A percentile compares a stretch with the other conserved stretches of the same genome.
These are phyloP conservation scores for Tyto alba DNA, from an alignment of 2,113 vertebrate species.

Conservation along the genomic window DNA sequence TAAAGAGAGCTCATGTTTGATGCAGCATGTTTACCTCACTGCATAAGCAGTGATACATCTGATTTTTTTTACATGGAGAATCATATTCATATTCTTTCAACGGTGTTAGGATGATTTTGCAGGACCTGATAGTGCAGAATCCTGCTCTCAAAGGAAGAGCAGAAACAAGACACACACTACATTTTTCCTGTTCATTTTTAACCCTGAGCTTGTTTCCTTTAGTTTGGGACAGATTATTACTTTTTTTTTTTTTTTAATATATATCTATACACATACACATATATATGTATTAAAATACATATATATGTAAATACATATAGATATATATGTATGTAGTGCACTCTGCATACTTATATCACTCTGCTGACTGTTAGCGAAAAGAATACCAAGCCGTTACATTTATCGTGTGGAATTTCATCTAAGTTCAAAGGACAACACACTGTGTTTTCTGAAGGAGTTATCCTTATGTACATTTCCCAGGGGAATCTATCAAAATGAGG, in stretches of 20 bases:
- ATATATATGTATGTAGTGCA: fast-evolving
- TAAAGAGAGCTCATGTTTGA: background rate
- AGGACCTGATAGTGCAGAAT: background rate
- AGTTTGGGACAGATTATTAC: background rate
- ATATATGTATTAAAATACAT: too few species aligned
- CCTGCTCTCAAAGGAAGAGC: background rate
- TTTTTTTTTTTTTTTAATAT: too few species aligned
- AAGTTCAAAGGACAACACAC: background rate
- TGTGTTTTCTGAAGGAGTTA: background rate
- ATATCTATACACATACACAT: too few species aligned
- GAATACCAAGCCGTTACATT: background rate
- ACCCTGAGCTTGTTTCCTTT: background rate
- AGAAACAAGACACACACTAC: background rate
- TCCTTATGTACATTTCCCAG: background rate
- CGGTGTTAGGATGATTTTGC: background rate
- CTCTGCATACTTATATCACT: background rate
- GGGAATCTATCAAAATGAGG: constrained; percentile 7
- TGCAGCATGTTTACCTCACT: background rate
- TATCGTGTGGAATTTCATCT: background rate
- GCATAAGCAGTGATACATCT: background rate
- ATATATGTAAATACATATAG: too few species aligned
- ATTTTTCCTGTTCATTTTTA: background rate
- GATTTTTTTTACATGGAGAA: background rate
- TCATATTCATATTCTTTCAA: background rate
- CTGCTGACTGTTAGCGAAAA: background rate